Evolutionary conservation across 2,888 invertebrate genomes (phyloP).

Genomic region (Drosophila colorata): DNA sequence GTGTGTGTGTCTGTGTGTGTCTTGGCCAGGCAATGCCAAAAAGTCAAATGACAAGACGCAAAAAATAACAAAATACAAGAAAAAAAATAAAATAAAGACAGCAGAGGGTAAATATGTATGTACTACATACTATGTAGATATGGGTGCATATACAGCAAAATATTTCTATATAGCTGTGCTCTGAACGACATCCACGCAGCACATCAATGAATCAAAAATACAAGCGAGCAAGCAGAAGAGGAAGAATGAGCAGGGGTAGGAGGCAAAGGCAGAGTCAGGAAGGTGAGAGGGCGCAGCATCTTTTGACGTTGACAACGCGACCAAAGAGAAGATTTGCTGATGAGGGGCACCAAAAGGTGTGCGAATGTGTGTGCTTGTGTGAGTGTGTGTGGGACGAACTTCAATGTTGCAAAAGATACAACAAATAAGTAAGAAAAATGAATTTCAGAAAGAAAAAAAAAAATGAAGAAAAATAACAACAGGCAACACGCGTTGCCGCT

Average conservation of each 20-base stretch:
- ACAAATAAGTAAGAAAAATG: slow-evolving; percentile 27
- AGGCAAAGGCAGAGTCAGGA: slow-evolving; percentile 20
- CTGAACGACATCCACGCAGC: slow-evolving; percentile 73
- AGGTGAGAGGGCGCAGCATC: slow-evolving; percentile 77
- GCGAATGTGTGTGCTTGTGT: slow-evolving; percentile 22
- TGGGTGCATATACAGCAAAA: slow-evolving; percentile 39
- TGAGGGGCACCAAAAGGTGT: slow-evolving; percentile 58
- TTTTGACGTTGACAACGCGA: slow-evolving; percentile 71
- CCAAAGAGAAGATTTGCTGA: slow-evolving; percentile 39
- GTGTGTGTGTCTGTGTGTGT: slow-evolving; percentile 31
- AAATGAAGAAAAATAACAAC: slow-evolving; percentile 13
- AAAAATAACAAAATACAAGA: slow-evolving; percentile 27
- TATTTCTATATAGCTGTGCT: slow-evolving; percentile 1
- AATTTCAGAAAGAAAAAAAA: slow-evolving; percentile 21
- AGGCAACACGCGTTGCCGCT: slow-evolving; percentile 22
- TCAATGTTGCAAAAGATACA: slow-evolving; percentile 58
- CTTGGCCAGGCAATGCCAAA: slow-evolving; percentile 65
- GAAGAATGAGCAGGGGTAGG: slow-evolving; percentile 6
- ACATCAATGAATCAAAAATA: slow-evolving; percentile 79
- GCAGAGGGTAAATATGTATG: slow-evolving; percentile 41
- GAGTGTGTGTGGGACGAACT: slow-evolving; percentile 72
- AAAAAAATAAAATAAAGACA: slow-evolving; percentile 8
- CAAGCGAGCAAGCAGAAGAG: slow-evolving; percentile 28
- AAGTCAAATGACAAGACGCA: slow-evolving; percentile 76
- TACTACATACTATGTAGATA: slow-evolving; percentile 37